phyloP scores from a whole-genome alignment of 1,140 invertebrate species.

The Heliconius himera region DNA sequence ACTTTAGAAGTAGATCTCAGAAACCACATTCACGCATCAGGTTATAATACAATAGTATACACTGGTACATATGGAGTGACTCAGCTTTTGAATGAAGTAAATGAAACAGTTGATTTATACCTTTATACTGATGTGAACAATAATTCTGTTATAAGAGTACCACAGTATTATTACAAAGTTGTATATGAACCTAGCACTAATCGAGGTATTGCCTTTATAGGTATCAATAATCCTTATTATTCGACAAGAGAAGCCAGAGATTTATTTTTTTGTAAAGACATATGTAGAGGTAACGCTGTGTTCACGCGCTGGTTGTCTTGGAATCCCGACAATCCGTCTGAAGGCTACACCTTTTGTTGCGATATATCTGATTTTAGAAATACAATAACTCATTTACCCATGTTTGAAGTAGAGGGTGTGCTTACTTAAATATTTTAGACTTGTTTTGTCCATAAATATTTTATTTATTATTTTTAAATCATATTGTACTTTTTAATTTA shows the following conservation, averaged over 20 bases:
- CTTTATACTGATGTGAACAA: conserved; percentile 70
- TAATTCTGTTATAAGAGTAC: conserved; percentile 74
- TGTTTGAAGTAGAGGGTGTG: conserved; percentile 55
- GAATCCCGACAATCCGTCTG: conserved; percentile 55
- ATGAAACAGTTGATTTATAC: conserved; percentile 69
- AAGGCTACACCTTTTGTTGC: conserved; percentile 70
- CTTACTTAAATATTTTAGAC: neutral
- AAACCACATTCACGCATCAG: conserved; percentile 59
- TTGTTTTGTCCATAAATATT: neutral
- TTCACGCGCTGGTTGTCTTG: conserved; percentile 59
- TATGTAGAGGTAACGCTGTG: conserved; percentile 53
- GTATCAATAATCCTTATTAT: conserved; percentile 81
- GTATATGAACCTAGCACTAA: conserved; percentile 70
- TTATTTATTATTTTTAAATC: too few species aligned
- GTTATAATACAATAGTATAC: conserved; percentile 76
- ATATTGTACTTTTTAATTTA: too few species aligned
- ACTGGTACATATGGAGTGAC: conserved; percentile 80
- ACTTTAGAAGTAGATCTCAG: conserved; percentile 75
- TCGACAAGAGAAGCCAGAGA: conserved; percentile 47
- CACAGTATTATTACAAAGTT: conserved; percentile 81
- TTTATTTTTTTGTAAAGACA: conserved; percentile 65
- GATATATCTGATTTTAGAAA: conserved; percentile 57
- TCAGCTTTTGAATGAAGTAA: conserved; percentile 68
- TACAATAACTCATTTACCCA: conserved; percentile 61
- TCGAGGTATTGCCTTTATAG: conserved; percentile 74